Conservation (phyloP, 2,888 invertebrate species). For the Allygus modestus region DNA sequence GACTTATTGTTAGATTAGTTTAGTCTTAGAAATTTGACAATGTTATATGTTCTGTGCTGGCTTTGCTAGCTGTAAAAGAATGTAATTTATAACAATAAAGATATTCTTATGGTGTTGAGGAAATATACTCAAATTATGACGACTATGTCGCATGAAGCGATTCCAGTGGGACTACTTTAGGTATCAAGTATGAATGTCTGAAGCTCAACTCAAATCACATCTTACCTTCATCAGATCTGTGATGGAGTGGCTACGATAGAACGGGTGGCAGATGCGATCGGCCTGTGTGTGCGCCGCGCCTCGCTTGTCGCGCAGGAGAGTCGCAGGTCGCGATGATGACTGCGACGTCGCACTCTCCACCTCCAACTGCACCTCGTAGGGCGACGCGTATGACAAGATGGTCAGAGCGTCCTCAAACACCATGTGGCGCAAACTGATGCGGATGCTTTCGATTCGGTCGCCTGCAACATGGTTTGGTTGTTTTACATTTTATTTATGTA, state of each 20-base stretch:
- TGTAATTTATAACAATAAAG: too few species aligned
- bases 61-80: too few species aligned
- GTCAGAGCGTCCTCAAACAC: constrained; percentile 94
- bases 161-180: too few species aligned
- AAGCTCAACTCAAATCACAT: too few species aligned
- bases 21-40: too few species aligned
- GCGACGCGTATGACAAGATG: constrained; percentile 93
- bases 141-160: too few species aligned
- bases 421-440: constrained; percentile 92
- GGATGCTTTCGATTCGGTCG: constrained; percentile 91
- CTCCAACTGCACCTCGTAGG: constrained; percentile 90
- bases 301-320: constrained; percentile 74
- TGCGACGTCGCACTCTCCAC: constrained; percentile 79
- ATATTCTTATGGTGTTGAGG: too few species aligned
- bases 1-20: too few species aligned
- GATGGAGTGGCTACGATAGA: constrained; percentile 87
- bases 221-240: constrained; percentile 84
- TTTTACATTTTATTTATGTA: constrained; percentile 52
- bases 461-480: constrained; percentile 82
- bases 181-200: too few species aligned
- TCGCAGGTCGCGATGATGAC: constrained; percentile 73
- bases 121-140: too few species aligned
- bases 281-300: constrained; percentile 73
- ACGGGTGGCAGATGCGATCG: constrained; percentile 83
- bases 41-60: too few species aligned